Conservation (phyloP, 2,888 invertebrate genomes). For the Panopea generosa region DNA sequence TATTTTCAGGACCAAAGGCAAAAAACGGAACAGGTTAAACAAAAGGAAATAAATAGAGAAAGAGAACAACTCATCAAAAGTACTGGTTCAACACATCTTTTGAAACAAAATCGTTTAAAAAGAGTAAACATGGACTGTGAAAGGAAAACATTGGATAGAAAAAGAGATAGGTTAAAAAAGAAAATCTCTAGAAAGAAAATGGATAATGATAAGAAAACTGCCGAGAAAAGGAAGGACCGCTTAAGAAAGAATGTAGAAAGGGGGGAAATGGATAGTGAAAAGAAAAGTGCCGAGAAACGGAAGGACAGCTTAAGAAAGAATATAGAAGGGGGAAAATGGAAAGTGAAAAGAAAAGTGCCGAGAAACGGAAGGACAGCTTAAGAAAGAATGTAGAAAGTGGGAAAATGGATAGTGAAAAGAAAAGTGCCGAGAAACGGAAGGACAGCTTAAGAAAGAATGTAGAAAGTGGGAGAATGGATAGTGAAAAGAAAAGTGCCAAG, state of each 20-base stretch:
- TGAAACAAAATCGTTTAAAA: too few species aligned
- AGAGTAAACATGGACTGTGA: not conserved
- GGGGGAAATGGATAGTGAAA: too few species aligned
- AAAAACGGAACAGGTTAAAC: not conserved
- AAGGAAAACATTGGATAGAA: not conserved
- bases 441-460: too few species aligned
- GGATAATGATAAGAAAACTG: too few species aligned
- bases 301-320: not conserved
- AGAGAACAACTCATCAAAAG: too few species aligned
- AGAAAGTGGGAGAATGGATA: not conserved
- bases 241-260: too few species aligned
- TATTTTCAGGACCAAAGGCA: slow-evolving; percentile 8
- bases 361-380: not conserved
- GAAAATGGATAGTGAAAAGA: not conserved
- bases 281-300: too few species aligned
- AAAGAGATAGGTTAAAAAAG: not conserved
- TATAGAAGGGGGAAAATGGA: not conserved
- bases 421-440: not conserved
- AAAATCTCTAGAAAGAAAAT: not conserved
- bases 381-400: not conserved
- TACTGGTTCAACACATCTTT: too few species aligned
- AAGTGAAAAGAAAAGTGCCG: not conserved
- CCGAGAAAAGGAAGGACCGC: too few species aligned
- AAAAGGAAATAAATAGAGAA: not conserved
- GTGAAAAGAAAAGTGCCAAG: not conserved